These are phyloP conservation scores for Perizoma affinitatum DNA, from an alignment of 2,888 invertebrate species.

Conservation along the genomic window DNA sequence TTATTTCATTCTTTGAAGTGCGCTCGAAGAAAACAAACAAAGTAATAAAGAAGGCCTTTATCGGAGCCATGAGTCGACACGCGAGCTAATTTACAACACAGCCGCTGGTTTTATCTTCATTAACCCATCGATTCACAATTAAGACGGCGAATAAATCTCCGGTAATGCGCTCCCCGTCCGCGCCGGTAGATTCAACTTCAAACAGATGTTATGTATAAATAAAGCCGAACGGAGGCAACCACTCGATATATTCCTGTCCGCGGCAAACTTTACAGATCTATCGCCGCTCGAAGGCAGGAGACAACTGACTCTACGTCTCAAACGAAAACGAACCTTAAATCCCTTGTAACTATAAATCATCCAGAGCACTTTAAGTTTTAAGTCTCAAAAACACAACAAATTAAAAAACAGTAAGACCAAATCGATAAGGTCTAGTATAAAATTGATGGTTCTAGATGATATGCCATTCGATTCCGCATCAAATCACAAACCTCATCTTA, in stretches of 20 bases:
- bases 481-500: constrained; percentile 77
- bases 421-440: constrained; percentile 55
- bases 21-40: constrained; percentile 82
- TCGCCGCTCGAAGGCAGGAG: constrained; percentile 64
- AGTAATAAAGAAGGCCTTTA: constrained; percentile 83
- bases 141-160: constrained; percentile 84
- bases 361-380: background rate
- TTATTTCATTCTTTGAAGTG: constrained; percentile 83
- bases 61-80: constrained; percentile 83
- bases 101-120: constrained; percentile 84
- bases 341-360: constrained; percentile 31
- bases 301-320: constrained; percentile 55
- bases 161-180: constrained; percentile 81
- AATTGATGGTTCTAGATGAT: constrained; percentile 47
- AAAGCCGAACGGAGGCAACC: constrained; percentile 83
- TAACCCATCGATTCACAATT: constrained; percentile 85
- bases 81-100: constrained; percentile 84
- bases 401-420: background rate
- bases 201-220: constrained; percentile 84
- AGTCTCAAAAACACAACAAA: background rate
- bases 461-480: constrained; percentile 54
- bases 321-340: constrained; percentile 60
- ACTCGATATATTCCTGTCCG: constrained; percentile 84
- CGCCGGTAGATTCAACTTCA: constrained; percentile 83
- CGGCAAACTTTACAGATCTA: constrained; percentile 84